Evolutionary conservation across 2,797 vertebrate species (phyloP).

Genomic region (Cuniculus paca): DNA sequence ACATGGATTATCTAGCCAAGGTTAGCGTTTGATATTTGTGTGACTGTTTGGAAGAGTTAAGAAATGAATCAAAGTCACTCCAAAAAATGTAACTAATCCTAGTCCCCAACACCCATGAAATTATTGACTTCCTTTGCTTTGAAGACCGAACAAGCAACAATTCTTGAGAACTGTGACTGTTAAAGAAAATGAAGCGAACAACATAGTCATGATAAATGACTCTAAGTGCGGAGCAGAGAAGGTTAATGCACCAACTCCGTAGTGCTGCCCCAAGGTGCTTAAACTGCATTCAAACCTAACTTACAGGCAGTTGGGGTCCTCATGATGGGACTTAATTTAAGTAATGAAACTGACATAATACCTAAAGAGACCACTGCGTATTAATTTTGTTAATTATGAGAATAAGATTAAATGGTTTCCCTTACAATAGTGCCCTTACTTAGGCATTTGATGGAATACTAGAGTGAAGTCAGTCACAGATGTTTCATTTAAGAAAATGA

Average conservation of each 20-base stretch:
- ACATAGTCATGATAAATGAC: conserved; percentile 57
- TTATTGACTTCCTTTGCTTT: conserved; percentile 46
- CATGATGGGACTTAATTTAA: conserved; percentile 78
- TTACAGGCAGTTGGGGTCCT: conserved; percentile 79
- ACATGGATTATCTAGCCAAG: neutral
- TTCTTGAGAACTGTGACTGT: conserved; percentile 56
- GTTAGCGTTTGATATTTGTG: neutral
- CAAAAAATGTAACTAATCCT: neutral
- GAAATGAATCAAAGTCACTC: neutral
- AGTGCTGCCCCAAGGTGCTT: conserved; percentile 68
- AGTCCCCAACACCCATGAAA: accelerated
- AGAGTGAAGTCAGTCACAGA: conserved; percentile 45
- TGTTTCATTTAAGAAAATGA: conserved; percentile 37
- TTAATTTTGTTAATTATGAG: conserved; percentile 48
- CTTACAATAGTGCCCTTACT: conserved; percentile 22
- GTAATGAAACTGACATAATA: conserved; percentile 74
- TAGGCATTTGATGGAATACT: conserved; percentile 13
- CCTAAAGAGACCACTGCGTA: conserved; percentile 49
- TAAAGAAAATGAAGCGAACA: conserved; percentile 35
- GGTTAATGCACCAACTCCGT: conserved; percentile 56
- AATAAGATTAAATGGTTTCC: conserved; percentile 65
- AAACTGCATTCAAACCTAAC: conserved; percentile 76
- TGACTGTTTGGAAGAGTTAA: neutral
- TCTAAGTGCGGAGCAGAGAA: conserved; percentile 73
- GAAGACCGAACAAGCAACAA: conserved; percentile 62